Evolutionary conservation across 2,113 vertebrate genomes (phyloP), one percentile per base, ranked within the genome.

Genomic region (Ammodytes marinus): DNA sequence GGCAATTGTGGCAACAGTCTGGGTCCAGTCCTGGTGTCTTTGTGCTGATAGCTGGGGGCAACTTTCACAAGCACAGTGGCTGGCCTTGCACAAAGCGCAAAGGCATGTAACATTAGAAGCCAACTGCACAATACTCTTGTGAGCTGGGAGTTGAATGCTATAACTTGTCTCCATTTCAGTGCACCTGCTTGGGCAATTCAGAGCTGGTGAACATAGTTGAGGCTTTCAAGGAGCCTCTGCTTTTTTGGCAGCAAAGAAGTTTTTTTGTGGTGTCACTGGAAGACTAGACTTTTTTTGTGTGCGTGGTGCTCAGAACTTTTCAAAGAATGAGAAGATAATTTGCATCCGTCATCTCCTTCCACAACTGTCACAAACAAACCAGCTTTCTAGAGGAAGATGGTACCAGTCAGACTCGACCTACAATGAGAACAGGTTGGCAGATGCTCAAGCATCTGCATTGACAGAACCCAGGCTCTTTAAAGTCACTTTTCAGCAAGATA

Each of bases 361-460:
- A 90, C 84, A 92, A 87, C 85, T 94, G 82, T 85, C 88, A 72
- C n/a, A 73, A 80, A 86, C 86, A 92, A 91, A 85, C 80, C 83
- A 50, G 66, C 35, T 14, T 50, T 35, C 42, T 15, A 37, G 50
- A 66, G 69, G 19, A 63, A 49, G 17, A 57, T 4, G 6, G 54
- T 55, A 74, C 3, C 69, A 43, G 27, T 27, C 27, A 27, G 4
- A 14, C 64, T 79, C 14, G 45, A 77, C 27, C 6, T 42, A 8
- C 39, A 45, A n/a, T 37, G 58, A 57, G 64, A 73, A 59, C 55
- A 63, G 50, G 64, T 78, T 82, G 86, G 77, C 74, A 79, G 82
- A 80, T 42, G 27, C 54, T 75, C 42, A 78, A 69, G 58, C 52
- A 27, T 27, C 27, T 35, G 77, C 63, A 72, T 58, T 47, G 42